Base-by-base conservation (phyloP, 2,888 invertebrate genomes). In the Synergus itoensis region DNA sequence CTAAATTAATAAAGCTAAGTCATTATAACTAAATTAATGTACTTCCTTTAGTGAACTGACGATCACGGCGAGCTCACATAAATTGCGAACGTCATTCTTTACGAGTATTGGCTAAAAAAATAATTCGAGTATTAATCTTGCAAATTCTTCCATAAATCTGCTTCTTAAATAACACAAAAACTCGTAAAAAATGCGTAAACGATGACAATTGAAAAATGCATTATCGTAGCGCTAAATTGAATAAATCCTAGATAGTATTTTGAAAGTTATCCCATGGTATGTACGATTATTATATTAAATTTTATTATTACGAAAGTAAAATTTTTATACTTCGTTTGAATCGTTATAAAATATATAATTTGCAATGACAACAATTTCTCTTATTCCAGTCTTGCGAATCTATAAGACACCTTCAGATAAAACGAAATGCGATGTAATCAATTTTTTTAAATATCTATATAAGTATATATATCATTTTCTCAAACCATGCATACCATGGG, bases 241-340 rank as follows among this genome's bases (percentile, higher is more conserved):
- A 89, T 90, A 90, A 87, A 88, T 88, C 86, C 89, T 90, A 90
- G 84, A 88, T 88, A 90, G 88, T 89, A 87, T 79, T 89, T 89
- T 86, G 85, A 87, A 87, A 87, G 67, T 82, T 81, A 82, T 84
- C 82, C 87, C 82, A 86, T 85, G 87, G 84, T 86, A 87, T 82
- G 85, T 77, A 83, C 84, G 87, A 86, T 81, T 79, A 64, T 53
- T 67, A 67, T 75, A 75, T 82, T 84, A 85, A 79, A 79, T 60
- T 41, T 64, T 43, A 5, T 43, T 76, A 57, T 75, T 53, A 75
- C 69, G 62, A 77, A 43, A n/a, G 45, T 41, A n/a, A 77, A 62
- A 53, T 62, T 75, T 80, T 41, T 78, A 78, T 80, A 76, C 64
- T 75, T 81, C 64, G 73, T 63, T 60, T 77, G 63, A 84, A 79